Base-by-base conservation (phyloP, 1,140 invertebrate genomes). In the Drosophila burlai region DNA sequence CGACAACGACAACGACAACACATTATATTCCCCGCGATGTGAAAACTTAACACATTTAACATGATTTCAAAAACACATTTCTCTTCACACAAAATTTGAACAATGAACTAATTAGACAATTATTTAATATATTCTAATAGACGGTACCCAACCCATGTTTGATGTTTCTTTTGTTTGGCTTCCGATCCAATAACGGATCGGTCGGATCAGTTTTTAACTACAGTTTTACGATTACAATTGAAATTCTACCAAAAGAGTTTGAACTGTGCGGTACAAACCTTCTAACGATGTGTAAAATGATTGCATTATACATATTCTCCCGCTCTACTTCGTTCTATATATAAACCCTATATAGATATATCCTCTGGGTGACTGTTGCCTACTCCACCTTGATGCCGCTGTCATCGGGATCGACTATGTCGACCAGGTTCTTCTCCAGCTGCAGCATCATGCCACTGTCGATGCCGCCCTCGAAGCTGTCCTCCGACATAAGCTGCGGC, bases 321-420 rank as follows among this genome's bases (percentile, higher is more conserved):
- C 29, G 2, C 46, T 63, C 36, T 26, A 9, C 26, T 36, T 59
- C 29, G 29, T 49, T 59, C 69, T 72, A 43, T 76, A 76, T 77
- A 76, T 57, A 67, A 54, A 45, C 45, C 31, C 45, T 76, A 68
- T 61, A 43, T 76, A 60, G 55, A 77, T 40, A 69, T 77, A 58
- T 69, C 57, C 74, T 57, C 38, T 43, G 21, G 26, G 3, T 26
- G 34, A 50, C 11, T 11, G 13, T 10, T 29, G 16, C 13, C 38
- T 80, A 84, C 45, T 92, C 87, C 73, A 92, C 60, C 57, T 92
- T 92, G 55, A 92, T 92, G 50, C 91, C 91, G 55, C 91, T 92
- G 46, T 92, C 91, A 71, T 92, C 91, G 10, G 84, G 79, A 78
- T 79, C 91, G 40, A 92, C 91, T 66, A 92, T 92, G 45, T 92